phyloP scores from a whole-genome alignment of 2,113 vertebrate genomes.

The Nannospalax galili region DNA sequence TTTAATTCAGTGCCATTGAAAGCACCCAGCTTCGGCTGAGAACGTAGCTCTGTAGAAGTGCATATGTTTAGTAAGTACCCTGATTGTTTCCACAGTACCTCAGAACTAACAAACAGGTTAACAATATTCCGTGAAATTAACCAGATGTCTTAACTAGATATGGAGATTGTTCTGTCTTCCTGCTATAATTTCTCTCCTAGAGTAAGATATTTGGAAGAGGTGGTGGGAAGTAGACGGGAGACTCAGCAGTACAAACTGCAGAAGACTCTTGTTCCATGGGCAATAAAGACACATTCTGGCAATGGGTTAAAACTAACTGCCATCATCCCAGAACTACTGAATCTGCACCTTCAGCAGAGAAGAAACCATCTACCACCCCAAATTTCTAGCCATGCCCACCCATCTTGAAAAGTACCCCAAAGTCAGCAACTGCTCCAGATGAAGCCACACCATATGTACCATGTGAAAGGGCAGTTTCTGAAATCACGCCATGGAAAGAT shows the following conservation, averaged over 20 bases:
- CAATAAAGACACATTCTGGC: background rate
- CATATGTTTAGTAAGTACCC: background rate
- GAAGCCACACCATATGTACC: background rate
- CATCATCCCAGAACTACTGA: background rate
- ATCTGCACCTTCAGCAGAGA: background rate
- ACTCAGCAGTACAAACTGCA: background rate
- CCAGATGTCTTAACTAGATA: background rate
- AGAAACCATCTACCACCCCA: background rate
- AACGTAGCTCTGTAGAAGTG: too few relatives aligned
- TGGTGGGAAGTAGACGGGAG: background rate
- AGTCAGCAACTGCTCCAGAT: background rate
- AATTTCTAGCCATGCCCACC: background rate
- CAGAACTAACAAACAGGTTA: background rate
- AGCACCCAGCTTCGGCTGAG: background rate
- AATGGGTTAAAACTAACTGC: background rate
- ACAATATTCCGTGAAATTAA: background rate
- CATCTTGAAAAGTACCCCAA: background rate
- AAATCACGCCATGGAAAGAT: too few relatives aligned
- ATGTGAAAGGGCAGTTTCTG: background rate
- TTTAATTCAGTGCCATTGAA: background rate
- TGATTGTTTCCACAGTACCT: background rate
- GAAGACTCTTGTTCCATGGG: background rate
- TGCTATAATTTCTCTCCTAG: background rate
- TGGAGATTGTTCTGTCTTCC: background rate
- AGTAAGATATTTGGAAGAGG: background rate